These are phyloP conservation scores for Triplophysa rosa DNA, from an alignment of 2,113 vertebrate genomes.

Conservation along the genomic window DNA sequence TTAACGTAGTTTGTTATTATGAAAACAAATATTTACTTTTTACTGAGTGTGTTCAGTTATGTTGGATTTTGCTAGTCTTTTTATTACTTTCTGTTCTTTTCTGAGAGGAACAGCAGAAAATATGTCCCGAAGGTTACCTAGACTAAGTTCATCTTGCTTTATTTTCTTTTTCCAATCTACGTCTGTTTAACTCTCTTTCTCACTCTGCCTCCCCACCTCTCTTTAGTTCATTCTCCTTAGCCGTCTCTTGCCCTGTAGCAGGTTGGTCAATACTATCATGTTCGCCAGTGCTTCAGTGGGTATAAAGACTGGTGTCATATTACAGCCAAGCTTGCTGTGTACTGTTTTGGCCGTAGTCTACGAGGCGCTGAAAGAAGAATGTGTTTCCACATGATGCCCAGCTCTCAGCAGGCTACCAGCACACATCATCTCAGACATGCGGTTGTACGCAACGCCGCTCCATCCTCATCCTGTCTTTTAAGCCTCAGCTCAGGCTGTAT, in stretches of 20 bases:
- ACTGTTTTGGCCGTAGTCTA: background rate
- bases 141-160: too few species aligned
- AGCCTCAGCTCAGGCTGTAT: conserved; percentile 52
- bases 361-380: background rate
- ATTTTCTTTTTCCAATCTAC: too few species aligned
- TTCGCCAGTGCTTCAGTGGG: background rate
- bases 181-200: background rate
- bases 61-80: too few species aligned
- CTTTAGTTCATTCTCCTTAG: conserved; percentile 13
- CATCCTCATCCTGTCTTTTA: conserved; percentile 36
- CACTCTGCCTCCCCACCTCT: conserved; percentile 1
- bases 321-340: background rate
- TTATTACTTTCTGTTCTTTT: too few species aligned
- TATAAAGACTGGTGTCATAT: background rate
- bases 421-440: conserved; percentile 25
- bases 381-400: conserved; percentile 21
- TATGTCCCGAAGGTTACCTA: too few species aligned
- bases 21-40: too few species aligned
- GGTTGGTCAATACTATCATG: conserved; percentile 42
- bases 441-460: conserved; percentile 23
- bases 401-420: conserved; percentile 2
- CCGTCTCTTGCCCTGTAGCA: conserved; percentile 21
- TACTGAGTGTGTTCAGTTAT: too few species aligned
- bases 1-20: too few species aligned
- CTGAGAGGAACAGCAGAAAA: too few species aligned